phyloP scores from a whole-genome alignment of 1,140 invertebrate species.

The Meloidogyne exigua region DNA sequence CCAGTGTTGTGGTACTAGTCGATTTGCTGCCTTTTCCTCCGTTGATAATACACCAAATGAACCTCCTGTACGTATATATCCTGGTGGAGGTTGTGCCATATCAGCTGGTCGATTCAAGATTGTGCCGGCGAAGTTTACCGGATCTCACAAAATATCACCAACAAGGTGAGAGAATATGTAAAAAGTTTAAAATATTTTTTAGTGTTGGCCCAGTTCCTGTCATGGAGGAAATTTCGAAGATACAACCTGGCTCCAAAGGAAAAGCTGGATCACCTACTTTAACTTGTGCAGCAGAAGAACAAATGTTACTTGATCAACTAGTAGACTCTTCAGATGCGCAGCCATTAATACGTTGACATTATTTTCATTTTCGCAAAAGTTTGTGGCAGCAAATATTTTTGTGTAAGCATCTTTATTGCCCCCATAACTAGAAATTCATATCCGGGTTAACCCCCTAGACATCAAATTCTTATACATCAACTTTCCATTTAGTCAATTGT shows the following conservation, averaged over 20 bases:
- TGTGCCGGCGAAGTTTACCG: slow-evolving; percentile 41
- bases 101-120: slow-evolving; percentile 38
- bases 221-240: slow-evolving; percentile 60
- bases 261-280: slow-evolving; percentile 13
- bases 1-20: slow-evolving; percentile 45
- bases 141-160: slow-evolving; percentile 44
- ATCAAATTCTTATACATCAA: too few species aligned
- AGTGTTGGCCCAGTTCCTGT: slow-evolving; percentile 57
- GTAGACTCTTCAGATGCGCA: slow-evolving; percentile 21
- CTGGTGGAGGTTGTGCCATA: slow-evolving; percentile 23
- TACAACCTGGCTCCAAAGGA: slow-evolving; percentile 49
- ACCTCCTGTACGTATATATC: slow-evolving; percentile 59
- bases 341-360: slow-evolving; percentile 18
- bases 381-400: background rate
- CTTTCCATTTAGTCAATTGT: too few species aligned
- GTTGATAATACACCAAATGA: slow-evolving; percentile 62
- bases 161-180: slow-evolving; percentile 30
- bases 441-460: too few species aligned
- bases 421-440: too few species aligned
- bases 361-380: background rate
- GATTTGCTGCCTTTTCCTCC: slow-evolving; percentile 51
- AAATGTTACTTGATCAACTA: slow-evolving; percentile 20
- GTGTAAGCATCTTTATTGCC: too few species aligned
- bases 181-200: background rate
- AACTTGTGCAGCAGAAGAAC: slow-evolving; percentile 25